phyloP scores from a whole-genome alignment of 2,113 vertebrate species.

The Cyanocitta stelleri region DNA sequence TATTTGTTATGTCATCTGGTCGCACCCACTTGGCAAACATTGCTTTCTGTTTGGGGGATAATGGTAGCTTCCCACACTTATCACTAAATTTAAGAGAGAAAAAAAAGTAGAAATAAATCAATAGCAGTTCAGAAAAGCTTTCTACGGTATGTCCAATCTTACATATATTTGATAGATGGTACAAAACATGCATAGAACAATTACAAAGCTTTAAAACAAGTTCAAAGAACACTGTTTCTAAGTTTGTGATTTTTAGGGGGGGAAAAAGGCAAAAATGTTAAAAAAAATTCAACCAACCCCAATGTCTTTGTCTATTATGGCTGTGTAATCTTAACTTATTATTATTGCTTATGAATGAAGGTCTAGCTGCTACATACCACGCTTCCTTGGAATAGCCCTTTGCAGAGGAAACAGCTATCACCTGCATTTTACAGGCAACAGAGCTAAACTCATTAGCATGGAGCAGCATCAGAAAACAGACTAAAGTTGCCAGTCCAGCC shows the following conservation, averaged over 20 bases:
- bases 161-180: background rate
- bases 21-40: constrained; percentile 94
- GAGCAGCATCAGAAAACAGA: background rate
- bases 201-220: background rate
- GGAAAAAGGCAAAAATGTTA: background rate
- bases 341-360: background rate
- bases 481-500: background rate
- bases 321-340: background rate
- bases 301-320: background rate
- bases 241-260: background rate
- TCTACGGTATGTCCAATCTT: background rate
- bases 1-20: constrained; percentile 92
- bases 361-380: background rate
- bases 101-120: background rate
- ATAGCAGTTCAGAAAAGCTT: background rate
- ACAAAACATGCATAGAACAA: background rate
- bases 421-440: background rate
- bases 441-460: background rate
- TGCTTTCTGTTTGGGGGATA: constrained; percentile 94
- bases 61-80: constrained; percentile 86
- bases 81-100: constrained; percentile 75
- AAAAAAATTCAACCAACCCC: background rate
- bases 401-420: background rate
- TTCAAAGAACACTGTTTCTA: background rate
- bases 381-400: background rate